Percentiles rank a stretch among this genome's conserved stretches.
Conservation (phyloP, 2,888 invertebrate species). For the Epirrita christyi region DNA sequence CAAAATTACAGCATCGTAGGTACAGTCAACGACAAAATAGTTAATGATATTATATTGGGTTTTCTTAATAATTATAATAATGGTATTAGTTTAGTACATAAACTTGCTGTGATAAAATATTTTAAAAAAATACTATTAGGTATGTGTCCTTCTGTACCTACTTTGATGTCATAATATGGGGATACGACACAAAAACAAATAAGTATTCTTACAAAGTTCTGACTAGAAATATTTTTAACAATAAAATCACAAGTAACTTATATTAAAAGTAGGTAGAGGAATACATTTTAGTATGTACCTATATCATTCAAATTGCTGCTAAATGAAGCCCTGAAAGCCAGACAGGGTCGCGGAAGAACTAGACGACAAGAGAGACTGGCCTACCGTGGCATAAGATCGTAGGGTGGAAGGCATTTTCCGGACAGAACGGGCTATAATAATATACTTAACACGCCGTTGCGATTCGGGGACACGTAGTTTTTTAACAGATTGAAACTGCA, state of each 20-base stretch:
- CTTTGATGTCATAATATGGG: not conserved
- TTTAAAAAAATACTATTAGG: not conserved
- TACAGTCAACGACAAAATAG: constrained; percentile 4
- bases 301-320: not conserved
- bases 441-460: too few relatives aligned
- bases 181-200: constrained; percentile 13
- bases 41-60: not conserved
- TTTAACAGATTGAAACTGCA: too few relatives aligned
- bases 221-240: constrained; percentile 27
- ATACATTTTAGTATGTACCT: not conserved
- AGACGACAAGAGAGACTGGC: not conserved
- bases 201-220: constrained; percentile 21
- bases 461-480: too few relatives aligned
- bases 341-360: not conserved
- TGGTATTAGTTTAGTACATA: not conserved
- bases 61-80: not conserved
- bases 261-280: not conserved
- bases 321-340: not conserved
- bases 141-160: not conserved
- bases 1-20: constrained; percentile 4
- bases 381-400: too few relatives aligned
- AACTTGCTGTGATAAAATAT: not conserved
- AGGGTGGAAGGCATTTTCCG: too few relatives aligned
- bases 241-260: constrained; percentile 14
- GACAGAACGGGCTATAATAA: too few relatives aligned